These are phyloP conservation scores for Anagrus nilaparvatae DNA, from an alignment of 1,140 invertebrate genomes.

Conservation along the genomic window DNA sequence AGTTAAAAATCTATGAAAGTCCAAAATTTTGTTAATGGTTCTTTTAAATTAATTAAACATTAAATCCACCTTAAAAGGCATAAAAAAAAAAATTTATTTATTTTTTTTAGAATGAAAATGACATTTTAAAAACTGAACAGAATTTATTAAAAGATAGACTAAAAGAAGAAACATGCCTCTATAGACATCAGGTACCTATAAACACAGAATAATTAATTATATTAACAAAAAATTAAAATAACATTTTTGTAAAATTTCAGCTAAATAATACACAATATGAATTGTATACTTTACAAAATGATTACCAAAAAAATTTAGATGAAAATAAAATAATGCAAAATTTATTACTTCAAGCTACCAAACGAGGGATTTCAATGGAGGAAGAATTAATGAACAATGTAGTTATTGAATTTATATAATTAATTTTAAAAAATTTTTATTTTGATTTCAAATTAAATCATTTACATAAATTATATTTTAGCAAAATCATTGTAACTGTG, in stretches of 20 bases:
- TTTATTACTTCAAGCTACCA: constrained; percentile 19
- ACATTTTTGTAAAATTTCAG: constrained; percentile 17
- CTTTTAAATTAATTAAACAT: too few species aligned
- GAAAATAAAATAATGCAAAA: constrained; percentile 24
- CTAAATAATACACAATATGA: constrained; percentile 19
- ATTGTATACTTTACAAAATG: constrained; percentile 19
- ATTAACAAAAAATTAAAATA: too few species aligned
- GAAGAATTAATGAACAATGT: constrained; percentile 22
- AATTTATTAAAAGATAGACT: constrained; percentile 21
- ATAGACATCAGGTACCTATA: constrained; percentile 25
- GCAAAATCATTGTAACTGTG: constrained; percentile 22
- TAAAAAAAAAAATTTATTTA: too few species aligned
- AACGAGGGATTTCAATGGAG: constrained; percentile 22
- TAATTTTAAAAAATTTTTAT: constrained; percentile 1
- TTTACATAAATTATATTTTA: constrained; percentile 12
- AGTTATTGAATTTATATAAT: constrained; percentile 8
- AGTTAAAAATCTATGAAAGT: too few species aligned
- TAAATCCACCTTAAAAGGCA: too few species aligned
- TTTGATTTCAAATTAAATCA: neutral
- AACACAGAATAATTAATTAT: neutral
- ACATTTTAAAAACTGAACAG: constrained; percentile 25
- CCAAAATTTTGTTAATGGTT: too few species aligned
- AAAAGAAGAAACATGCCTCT: constrained; percentile 23
- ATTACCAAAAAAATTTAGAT: constrained; percentile 21
- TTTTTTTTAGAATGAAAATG: constrained; percentile 33